phyloP scores from a whole-genome alignment of 2,888 invertebrate genomes.

The Dicyrtoma fusca region DNA sequence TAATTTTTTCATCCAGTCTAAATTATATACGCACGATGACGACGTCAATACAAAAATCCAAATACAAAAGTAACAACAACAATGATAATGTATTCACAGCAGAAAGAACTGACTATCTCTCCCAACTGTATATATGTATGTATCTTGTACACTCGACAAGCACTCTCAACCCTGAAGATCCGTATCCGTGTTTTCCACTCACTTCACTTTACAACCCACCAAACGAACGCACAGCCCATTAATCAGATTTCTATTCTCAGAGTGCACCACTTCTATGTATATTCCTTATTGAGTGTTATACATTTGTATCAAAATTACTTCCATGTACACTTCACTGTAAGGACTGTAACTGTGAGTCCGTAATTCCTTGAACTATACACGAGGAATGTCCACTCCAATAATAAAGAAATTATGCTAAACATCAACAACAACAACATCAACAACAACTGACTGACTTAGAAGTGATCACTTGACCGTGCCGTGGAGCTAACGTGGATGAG shows the following conservation, averaged over 20 bases:
- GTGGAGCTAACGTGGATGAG: neutral
- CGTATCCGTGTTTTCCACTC: constrained; percentile 17
- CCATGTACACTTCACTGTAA: no score
- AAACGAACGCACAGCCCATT: neutral
- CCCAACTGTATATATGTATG: no score
- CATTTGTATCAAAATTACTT: no score
- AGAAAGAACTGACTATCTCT: neutral
- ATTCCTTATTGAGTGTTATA: no score
- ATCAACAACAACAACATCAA: neutral
- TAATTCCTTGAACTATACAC: no score
- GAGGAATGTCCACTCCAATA: neutral
- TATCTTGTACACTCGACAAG: no score
- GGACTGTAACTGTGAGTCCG: no score
- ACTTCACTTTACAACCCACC: neutral
- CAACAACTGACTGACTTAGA: neutral
- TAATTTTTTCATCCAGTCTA: constrained; percentile 15
- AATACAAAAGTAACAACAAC: neutral
- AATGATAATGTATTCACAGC: neutral
- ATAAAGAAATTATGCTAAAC: no score
- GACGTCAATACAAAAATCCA: neutral
- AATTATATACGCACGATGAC: constrained; percentile 9
- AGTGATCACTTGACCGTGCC: neutral
- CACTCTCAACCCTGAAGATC: constrained; percentile 1
- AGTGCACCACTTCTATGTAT: no score
- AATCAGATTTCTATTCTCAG: neutral